Evolutionary conservation across 1,140 invertebrate genomes (phyloP), one percentile per base, ranked within the genome.

Genomic region (Aphidius ervi): DNA sequence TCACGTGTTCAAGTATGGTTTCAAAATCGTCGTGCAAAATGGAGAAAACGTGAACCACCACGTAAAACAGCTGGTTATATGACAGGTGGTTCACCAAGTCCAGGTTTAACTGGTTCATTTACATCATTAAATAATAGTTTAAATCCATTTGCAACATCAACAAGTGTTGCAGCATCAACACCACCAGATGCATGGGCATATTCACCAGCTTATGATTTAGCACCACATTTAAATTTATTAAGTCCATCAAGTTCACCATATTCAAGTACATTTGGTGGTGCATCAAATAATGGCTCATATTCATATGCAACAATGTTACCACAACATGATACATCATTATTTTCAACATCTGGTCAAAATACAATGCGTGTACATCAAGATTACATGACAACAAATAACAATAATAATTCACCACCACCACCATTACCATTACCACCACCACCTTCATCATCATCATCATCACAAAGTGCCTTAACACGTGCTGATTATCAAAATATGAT

Each of bases 11-110:
- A 98, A 79, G 93, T 95, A 49, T 90, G 91, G 90, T 93, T 93
- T 70, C 91, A 99, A 81, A 98, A 99, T 72, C 85, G 96, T 63
- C 84, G 96, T 57, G 96, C 96, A 6, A 99, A 98, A 75, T 99
- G 97, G 96, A 84, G 97, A 16, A 99, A 98, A 78, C 88, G 95
- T 5, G 97, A 99, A 79, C 97, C 97, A 9, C 96, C 95, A 0
- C 87, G 97, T 62, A 96, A 96, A 78, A 93, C 90, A 0, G 90
- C 91, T 5, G 90, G 91, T 70, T 87, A 89, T 55, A 83, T 84
- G 70, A 79, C 82, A 5, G 73, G 82, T 6, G 86, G 87, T 61
- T 84, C 82, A 41, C 86, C 83, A 16, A 79, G 75, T 63, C 71
- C 85, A 77, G 63, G 85, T 81, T 53, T 85, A 72, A 69, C 85